Evolutionary conservation across 2,888 invertebrate species (phyloP).

Genomic region (Bombylius major): DNA sequence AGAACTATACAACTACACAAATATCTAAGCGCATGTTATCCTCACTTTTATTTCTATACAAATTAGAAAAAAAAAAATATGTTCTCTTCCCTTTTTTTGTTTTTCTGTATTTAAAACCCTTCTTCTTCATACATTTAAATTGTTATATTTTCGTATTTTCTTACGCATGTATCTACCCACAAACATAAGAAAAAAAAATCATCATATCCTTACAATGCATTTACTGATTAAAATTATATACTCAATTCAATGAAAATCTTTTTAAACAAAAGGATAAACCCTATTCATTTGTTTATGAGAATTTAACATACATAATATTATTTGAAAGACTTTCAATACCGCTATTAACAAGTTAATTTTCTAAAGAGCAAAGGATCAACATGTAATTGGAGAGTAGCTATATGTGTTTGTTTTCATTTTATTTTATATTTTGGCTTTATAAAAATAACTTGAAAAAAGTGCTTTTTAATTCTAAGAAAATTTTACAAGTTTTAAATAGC

Average conservation of each 20-base stretch:
- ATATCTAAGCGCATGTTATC: background rate
- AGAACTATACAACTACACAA: background rate
- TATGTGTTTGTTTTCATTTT: background rate
- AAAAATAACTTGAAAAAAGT: no score
- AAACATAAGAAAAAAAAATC: background rate
- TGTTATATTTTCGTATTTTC: background rate
- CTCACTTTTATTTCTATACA: background rate
- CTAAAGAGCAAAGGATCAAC: conserved; percentile 3
- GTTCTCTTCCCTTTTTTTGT: no score
- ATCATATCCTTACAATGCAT: conserved; percentile 26
- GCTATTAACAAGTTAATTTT: conserved; percentile 4
- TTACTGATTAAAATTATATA: conserved; percentile 35
- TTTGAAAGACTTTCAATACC: no score
- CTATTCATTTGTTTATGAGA: no score
- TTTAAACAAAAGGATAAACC: conserved; percentile 4
- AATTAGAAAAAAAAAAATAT: no score
- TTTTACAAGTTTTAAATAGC: no score
- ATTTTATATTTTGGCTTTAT: background rate
- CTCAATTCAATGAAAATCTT: background rate
- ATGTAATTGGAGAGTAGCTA: background rate
- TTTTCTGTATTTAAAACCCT: no score
- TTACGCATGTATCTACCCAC: conserved; percentile 3
- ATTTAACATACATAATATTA: background rate
- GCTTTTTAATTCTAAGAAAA: no score
- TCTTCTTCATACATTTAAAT: no score